phyloP scores from a whole-genome alignment of 2,113 vertebrate genomes.

The Odontesthes bonariensis region DNA sequence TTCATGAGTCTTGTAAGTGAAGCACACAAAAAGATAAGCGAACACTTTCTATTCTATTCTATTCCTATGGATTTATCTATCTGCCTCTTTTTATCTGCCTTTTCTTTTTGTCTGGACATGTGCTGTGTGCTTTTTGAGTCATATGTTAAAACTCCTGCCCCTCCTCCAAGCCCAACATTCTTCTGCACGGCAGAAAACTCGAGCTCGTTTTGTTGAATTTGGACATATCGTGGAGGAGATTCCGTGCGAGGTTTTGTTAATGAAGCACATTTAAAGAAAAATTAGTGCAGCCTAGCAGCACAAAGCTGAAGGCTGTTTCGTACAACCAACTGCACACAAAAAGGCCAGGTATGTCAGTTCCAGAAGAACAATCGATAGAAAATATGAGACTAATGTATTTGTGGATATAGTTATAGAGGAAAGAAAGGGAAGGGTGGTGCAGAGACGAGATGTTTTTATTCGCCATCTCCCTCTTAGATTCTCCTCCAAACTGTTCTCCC shows the following conservation, averaged over 20 bases:
- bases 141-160: neutral
- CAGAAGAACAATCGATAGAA: neutral
- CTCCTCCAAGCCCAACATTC: slow-evolving; percentile 16
- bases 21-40: too few species aligned
- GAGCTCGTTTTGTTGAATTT: slow-evolving; percentile 12
- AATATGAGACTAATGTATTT: neutral
- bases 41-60: too few species aligned
- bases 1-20: too few species aligned
- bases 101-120: neutral
- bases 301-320: neutral
- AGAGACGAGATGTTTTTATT: too few species aligned
- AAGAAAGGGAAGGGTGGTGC: neutral
- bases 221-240: slow-evolving; percentile 11
- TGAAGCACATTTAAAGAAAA: neutral
- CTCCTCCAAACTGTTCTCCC: slow-evolving; percentile 12
- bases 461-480: too few species aligned
- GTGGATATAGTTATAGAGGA: neutral
- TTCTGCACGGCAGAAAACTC: slow-evolving; percentile 24
- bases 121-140: slow-evolving; percentile 7
- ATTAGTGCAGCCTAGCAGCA: neutral
- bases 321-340: neutral
- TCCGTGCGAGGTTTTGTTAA: slow-evolving; percentile 18
- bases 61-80: too few species aligned
- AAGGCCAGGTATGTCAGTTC: neutral
- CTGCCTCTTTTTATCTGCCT: neutral